phyloP scores from a whole-genome alignment of 1,140 invertebrate species.

The Megalonaias nervosa region DNA sequence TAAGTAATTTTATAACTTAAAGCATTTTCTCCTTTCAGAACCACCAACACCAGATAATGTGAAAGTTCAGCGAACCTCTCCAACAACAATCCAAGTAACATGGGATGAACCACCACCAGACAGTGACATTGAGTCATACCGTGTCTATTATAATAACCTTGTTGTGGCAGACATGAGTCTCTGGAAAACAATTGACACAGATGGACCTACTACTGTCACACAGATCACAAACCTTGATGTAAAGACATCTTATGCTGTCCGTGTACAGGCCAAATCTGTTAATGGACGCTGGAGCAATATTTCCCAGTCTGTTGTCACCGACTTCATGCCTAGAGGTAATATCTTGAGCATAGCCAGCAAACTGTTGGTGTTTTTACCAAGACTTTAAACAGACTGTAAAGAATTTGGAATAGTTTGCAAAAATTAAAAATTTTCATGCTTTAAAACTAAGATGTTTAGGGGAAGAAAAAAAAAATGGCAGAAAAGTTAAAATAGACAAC shows the following conservation, averaged over 20 bases:
- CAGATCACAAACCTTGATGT: conserved; percentile 93
- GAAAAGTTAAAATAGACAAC: no score
- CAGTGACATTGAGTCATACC: conserved; percentile 49
- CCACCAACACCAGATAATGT: conserved; percentile 89
- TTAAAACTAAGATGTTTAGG: no score
- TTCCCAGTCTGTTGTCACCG: conserved; percentile 53
- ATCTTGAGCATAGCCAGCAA: background rate
- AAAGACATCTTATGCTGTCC: conserved; percentile 92
- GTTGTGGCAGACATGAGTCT: conserved; percentile 53
- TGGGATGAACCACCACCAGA: conserved; percentile 87
- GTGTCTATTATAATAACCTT: conserved; percentile 17
- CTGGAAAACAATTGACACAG: conserved; percentile 63
- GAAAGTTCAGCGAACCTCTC: conserved; percentile 73
- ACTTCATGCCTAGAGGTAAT: conserved; percentile 46
- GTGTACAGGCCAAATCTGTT: conserved; percentile 75
- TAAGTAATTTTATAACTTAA: no score
- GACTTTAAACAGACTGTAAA: no score
- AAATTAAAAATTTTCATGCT: no score
- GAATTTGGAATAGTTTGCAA: no score
- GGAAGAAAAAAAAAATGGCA: no score
- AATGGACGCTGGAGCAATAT: conserved; percentile 65
- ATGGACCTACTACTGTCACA: conserved; percentile 61
- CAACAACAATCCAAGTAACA: conserved; percentile 94
- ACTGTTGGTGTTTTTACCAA: no score
- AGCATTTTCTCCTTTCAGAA: conserved; percentile 67